A percentile compares a stretch with the other conserved stretches of the same genome.
phyloP scores from a whole-genome alignment of 2,113 vertebrate species.

The Gymnocephalus cernua region DNA sequence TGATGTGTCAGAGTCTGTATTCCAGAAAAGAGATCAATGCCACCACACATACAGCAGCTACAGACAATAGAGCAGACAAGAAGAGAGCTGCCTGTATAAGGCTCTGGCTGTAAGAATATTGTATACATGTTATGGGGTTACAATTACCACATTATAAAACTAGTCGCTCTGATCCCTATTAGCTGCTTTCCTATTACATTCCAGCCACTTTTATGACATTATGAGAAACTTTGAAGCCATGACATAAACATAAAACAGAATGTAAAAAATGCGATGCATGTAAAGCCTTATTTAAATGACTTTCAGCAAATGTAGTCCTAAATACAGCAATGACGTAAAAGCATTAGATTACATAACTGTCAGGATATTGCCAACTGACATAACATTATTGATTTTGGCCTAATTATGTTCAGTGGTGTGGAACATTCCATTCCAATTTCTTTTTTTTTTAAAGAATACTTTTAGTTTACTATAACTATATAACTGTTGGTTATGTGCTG shows the following conservation, averaged over 20 bases:
- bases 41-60: constrained; percentile 2
- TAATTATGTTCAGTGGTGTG: background rate
- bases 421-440: background rate
- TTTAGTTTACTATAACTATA: too few relatives aligned
- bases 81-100: background rate
- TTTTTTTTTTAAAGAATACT: background rate
- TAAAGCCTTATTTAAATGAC: background rate
- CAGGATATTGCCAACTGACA: background rate
- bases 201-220: background rate
- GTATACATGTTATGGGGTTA: background rate
- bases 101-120: background rate
- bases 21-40: constrained; percentile 45
- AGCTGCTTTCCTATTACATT: constrained; percentile 2
- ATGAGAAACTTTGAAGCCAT: background rate
- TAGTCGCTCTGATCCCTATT: background rate
- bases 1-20: constrained; percentile 48
- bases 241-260: background rate
- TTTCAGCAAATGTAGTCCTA: background rate
- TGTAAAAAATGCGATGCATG: background rate
- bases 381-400: background rate
- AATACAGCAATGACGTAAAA: background rate
- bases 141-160: background rate
- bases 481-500: background rate
- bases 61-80: background rate
- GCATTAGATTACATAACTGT: background rate